Conservation (phyloP, 2,888 invertebrate genomes). For the Anorthoa munda region DNA sequence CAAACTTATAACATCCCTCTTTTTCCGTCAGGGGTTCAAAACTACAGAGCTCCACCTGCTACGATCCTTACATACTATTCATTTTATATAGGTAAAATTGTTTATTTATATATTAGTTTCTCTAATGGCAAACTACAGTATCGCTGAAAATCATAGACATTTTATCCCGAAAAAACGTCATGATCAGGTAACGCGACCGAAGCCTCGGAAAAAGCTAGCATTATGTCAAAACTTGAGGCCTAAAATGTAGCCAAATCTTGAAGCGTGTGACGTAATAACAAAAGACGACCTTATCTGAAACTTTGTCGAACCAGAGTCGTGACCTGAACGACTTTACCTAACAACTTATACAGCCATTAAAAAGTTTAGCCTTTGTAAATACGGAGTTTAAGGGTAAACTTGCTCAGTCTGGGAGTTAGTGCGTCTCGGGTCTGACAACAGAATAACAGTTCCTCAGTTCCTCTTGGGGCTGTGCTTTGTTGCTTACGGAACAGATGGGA, state of each 20-base stretch:
- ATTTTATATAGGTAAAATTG: too few relatives aligned
- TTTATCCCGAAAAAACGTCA: too few relatives aligned
- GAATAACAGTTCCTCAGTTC: constrained; percentile 51
- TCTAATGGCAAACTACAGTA: too few relatives aligned
- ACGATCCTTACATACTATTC: too few relatives aligned
- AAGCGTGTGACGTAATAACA: constrained; percentile 42
- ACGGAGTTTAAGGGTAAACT: constrained; percentile 65
- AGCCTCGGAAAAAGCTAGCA: too few relatives aligned
- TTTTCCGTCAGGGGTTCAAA: too few relatives aligned
- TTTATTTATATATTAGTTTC: too few relatives aligned
- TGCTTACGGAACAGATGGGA: constrained; percentile 22
- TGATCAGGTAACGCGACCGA: too few relatives aligned
- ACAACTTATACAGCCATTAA: constrained; percentile 67
- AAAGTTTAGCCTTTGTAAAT: constrained; percentile 71
- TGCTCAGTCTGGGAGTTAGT: constrained; percentile 46
- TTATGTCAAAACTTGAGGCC: too few relatives aligned
- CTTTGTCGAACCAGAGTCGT: constrained; percentile 43
- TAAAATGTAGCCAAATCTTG: constrained; percentile 19
- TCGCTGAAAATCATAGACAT: too few relatives aligned
- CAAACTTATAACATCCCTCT: too few relatives aligned
- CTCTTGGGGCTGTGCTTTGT: constrained; percentile 47
- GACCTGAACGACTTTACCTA: constrained; percentile 51
- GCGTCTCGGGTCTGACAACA: constrained; percentile 47
- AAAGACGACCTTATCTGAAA: constrained; percentile 43
- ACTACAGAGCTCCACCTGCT: too few relatives aligned